A percentile compares a stretch with the other conserved stretches of the same genome.
phyloP scores from a whole-genome alignment of 2,888 invertebrate species.

The Metallyticus violacea region DNA sequence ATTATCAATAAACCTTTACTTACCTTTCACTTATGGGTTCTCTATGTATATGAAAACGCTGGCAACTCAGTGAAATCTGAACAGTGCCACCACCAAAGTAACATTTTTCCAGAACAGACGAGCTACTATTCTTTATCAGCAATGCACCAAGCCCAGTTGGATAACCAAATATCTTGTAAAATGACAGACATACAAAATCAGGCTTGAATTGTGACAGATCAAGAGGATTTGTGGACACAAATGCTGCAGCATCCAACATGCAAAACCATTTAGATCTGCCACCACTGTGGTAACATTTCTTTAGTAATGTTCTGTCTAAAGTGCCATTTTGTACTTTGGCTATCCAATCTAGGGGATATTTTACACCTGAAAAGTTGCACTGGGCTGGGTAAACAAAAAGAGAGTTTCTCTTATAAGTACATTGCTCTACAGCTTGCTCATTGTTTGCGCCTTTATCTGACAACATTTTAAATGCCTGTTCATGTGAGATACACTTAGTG shows the following conservation, averaged over 20 bases:
- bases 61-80: conserved; percentile 71
- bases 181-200: conserved; percentile 89
- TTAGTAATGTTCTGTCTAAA: no score
- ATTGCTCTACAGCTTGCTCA: background rate
- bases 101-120: conserved; percentile 59
- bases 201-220: conserved; percentile 71
- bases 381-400: conserved; percentile 88
- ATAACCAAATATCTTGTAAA: conserved; percentile 96
- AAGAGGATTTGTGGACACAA: conserved; percentile 71
- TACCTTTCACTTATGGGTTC: conserved; percentile 70
- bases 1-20: no score
- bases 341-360: conserved; percentile 79
- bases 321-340: conserved; percentile 59
- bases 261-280: conserved; percentile 62
- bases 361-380: conserved; percentile 91
- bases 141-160: conserved; percentile 94
- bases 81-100: conserved; percentile 97
- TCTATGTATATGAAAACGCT: conserved; percentile 69
- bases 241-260: conserved; percentile 83
- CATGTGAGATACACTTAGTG: conserved; percentile 56
- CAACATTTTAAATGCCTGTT: conserved; percentile 51
- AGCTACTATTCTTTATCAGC: conserved; percentile 67
- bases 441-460: background rate
- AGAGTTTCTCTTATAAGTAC: conserved; percentile 46
- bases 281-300: background rate